These are phyloP conservation scores for Cotesia chilonis DNA, from an alignment of 1,140 invertebrate species.

Conservation along the genomic window DNA sequence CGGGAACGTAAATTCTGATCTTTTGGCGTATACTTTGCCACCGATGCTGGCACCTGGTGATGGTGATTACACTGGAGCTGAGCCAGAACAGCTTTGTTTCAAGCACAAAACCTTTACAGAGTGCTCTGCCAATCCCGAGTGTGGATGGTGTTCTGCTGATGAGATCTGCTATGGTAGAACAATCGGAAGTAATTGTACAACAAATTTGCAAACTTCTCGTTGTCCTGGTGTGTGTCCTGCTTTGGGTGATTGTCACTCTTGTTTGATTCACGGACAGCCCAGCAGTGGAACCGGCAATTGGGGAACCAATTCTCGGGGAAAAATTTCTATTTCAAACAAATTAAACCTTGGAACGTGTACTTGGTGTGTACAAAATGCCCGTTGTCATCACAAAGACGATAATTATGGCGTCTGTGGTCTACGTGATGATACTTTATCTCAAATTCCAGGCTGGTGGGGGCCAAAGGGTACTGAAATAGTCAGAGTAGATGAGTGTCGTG, in stretches of 20 bases:
- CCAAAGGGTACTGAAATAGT: constrained; percentile 81
- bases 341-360: constrained; percentile 81
- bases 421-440: constrained; percentile 78
- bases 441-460: constrained; percentile 89
- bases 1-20: constrained; percentile 87
- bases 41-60: constrained; percentile 76
- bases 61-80: constrained; percentile 62
- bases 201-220: constrained; percentile 84
- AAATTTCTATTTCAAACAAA: constrained; percentile 77
- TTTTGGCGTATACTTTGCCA: constrained; percentile 79
- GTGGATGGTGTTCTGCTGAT: constrained; percentile 90
- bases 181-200: constrained; percentile 82
- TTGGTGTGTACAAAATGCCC: constrained; percentile 92
- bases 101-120: constrained; percentile 77
- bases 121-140: constrained; percentile 89
- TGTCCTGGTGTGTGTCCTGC: constrained; percentile 90
- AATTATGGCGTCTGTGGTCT: constrained; percentile 83
- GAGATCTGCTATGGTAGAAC: constrained; percentile 85
- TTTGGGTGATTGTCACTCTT: constrained; percentile 87
- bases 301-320: constrained; percentile 60
- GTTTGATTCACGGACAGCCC: constrained; percentile 76
- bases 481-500: constrained; percentile 79
- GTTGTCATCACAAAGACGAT: constrained; percentile 88
- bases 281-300: constrained; percentile 58
- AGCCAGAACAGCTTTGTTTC: constrained; percentile 77